These are phyloP conservation scores for Aspidapion aeneum DNA, from an alignment of 2,888 invertebrate genomes.

Conservation along the genomic window DNA sequence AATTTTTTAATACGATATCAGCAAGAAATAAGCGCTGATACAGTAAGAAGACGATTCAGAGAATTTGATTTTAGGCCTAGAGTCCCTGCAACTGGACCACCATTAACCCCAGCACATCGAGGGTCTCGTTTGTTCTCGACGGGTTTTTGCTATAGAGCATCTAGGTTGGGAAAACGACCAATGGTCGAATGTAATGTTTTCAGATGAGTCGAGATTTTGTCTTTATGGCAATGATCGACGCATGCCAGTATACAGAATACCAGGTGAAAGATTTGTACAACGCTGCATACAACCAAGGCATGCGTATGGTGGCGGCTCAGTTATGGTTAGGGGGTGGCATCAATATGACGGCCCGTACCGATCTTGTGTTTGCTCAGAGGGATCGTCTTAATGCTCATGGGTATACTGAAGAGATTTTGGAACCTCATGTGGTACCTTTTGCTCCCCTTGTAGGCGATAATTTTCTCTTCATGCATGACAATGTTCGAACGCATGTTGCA, in stretches of 20 bases:
- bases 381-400: background rate
- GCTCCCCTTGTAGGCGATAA: conserved; percentile 14
- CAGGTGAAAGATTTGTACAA: background rate
- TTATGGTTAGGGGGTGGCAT: conserved; percentile 5
- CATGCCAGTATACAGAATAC: background rate
- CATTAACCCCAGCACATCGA: background rate
- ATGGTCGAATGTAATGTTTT: background rate
- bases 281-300: background rate
- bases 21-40: background rate
- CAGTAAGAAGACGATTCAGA: background rate
- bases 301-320: background rate
- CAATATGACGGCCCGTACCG: background rate
- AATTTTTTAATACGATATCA: background rate
- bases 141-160: background rate
- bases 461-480: conserved; percentile 17
- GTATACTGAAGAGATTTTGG: conserved; percentile 2
- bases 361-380: background rate
- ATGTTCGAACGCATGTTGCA: conserved; percentile 11
- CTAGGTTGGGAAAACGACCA: background rate
- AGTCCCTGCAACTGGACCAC: background rate
- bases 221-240: conserved; percentile 1
- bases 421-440: conserved; percentile 8
- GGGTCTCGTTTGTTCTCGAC: background rate
- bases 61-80: background rate
- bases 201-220: conserved; percentile 3